Evolutionary conservation across 2,797 vertebrate species (phyloP), one percentile per base, ranked within the genome.

Genomic region (Mallotus villosus): DNA sequence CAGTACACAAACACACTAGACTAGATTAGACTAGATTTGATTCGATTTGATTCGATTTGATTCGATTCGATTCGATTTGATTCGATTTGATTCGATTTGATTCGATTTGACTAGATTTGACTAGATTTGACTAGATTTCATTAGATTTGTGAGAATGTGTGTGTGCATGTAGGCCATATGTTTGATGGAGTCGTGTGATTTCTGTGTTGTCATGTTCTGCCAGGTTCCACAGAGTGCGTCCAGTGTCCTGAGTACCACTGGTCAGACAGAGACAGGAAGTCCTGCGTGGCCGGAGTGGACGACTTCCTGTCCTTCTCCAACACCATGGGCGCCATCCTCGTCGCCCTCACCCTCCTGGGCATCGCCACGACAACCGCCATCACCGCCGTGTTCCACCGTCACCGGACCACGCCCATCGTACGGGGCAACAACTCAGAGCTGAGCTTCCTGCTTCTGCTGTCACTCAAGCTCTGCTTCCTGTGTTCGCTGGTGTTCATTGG

Each of bases 381-480:
- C 68, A 88, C 84, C 0, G 25, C 77, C 0, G 70, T 93, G 29
- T 93, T 93, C 72, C 86, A 88, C 5, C n/a, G 0, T 74, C 92
- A 89, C 72, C 88, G 88, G 24, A 73, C 68, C 37, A 93, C 92
- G 1, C 90, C 93, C 1, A 86, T 94, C 0, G 92, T 93, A 53
- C 92, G 85, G 74, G 92, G 90, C 51, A 94, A 93, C 85, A 93
- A 93, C 74, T 92, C 92, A 0, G 92, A 93, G 78, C 85, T 93
- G 70, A 93, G 93, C 74, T 94, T 93, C 74, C 74, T 94, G 65
- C 88, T 94, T 53, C 86, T 93, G 16, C 24, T 90, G 12, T 93
- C 92, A 1, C 86, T 94, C 57, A 90, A 87, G 49, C 85, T 93
- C 0, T 93, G 92, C 74, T 93, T 93, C 78, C 77, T 93, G 63